Evolutionary conservation across 2,113 vertebrate genomes (phyloP).

Genomic region (Xiphorhynchus elegans): DNA sequence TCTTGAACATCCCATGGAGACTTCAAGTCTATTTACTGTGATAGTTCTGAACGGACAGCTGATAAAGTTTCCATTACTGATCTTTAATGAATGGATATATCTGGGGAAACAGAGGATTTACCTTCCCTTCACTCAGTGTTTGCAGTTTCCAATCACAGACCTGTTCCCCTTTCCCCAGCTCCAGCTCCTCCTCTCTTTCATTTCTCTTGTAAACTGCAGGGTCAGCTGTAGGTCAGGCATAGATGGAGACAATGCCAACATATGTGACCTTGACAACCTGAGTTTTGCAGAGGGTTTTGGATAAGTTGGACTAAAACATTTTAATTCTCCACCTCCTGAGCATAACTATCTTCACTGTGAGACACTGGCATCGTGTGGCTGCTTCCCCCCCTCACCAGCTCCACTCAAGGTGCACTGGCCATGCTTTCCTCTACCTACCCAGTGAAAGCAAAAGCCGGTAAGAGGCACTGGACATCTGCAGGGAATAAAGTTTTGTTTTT

Average conservation of each 20-base stretch:
- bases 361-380: not conserved
- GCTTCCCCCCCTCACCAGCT: not conserved
- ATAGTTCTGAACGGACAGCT: not conserved
- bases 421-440: not conserved
- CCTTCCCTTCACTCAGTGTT: not conserved
- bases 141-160: not conserved
- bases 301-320: slow-evolving; percentile 51
- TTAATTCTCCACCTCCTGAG: slow-evolving; percentile 35
- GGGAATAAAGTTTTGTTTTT: not conserved
- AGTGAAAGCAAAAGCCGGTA: not conserved
- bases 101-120: not conserved
- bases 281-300: slow-evolving; percentile 22
- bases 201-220: slow-evolving; percentile 6
- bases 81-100: not conserved
- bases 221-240: not conserved
- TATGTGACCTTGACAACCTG: not conserved
- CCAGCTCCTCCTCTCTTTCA: not conserved
- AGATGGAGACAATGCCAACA: not conserved
- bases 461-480: not conserved
- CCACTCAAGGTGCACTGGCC: not conserved
- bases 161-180: not conserved
- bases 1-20: not conserved
- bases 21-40: slow-evolving; percentile 21
- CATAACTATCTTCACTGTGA: not conserved
- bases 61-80: not conserved